Evolutionary conservation across 2,797 vertebrate species (phyloP).

Genomic region (Poliocrania exsul): DNA sequence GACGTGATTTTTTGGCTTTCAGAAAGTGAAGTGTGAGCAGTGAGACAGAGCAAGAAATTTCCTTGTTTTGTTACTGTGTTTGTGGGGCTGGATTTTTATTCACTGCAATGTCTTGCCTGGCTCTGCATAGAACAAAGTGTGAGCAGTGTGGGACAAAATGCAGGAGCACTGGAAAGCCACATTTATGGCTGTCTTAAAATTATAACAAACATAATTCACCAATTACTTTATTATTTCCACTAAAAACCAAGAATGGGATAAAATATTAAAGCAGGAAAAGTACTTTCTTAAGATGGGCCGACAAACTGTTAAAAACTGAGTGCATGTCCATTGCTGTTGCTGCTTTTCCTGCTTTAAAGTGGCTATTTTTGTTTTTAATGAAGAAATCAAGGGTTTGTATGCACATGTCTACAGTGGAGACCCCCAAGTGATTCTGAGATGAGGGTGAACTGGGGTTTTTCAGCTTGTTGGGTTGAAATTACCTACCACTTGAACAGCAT

Average conservation of each 20-base stretch:
- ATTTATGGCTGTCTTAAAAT: not conserved
- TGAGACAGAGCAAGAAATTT: not conserved
- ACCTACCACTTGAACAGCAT: conserved; percentile 36
- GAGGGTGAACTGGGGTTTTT: not conserved
- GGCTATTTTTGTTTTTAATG: conserved; percentile 13
- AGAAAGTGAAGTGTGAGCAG: not conserved
- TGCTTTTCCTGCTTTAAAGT: not conserved
- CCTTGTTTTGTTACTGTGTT: not conserved
- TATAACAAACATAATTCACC: not conserved
- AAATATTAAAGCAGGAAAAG: not conserved
- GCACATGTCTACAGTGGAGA: not conserved
- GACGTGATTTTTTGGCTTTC: not conserved
- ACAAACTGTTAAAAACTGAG: not conserved
- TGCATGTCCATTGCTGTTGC: not conserved
- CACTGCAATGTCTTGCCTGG: not conserved
- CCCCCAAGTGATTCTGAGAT: not conserved
- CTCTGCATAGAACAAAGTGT: not conserved
- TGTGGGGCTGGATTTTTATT: not conserved
- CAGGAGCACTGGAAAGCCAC: not conserved
- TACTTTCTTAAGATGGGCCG: fast-evolving
- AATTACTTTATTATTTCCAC: not conserved
- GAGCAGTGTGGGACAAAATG: not conserved
- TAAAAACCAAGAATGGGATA: not conserved
- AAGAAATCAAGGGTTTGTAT: not conserved
- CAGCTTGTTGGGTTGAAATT: conserved; percentile 22